Evolutionary conservation across 2,797 vertebrate genomes (phyloP), one percentile per base, ranked within the genome.

Genomic region (Typhlichthys subterraneus): DNA sequence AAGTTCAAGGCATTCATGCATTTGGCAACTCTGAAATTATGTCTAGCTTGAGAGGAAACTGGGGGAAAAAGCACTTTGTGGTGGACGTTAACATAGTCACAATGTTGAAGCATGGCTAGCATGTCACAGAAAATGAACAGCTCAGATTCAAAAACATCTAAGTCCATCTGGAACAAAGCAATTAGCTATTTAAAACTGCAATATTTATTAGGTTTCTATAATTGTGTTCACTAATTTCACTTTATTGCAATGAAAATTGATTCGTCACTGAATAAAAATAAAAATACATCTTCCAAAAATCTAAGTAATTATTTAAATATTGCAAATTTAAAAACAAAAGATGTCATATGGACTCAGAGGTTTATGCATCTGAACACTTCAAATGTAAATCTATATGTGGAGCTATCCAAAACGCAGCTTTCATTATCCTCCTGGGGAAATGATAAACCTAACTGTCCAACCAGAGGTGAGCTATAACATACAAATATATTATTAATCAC

Each of bases 1-100:
- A 92, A 91, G 92, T 87, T 85, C 90, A 94, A 93, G 93, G 91
- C 93, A 87, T 88, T 94, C 94, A 95, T 95, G 94, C 95, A 95
- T 95, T 94, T 95, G 94, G 93, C 93, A 95, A 94, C 92, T 90
- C 59, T 87, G 70, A 85, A 75, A 90, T 86, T 82, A 88, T 89
- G 72, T 79, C 82, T 89, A 51, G 84, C 90, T 93, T 94, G 93
- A 91, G 93, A 92, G 92, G 91, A 79, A 92, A 80, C 72, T 53
- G 80, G 65, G 79, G 9, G 38, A 31, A 80, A 89, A 88, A 89
- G 88, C 89, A 92, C 88, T 92, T 90, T 87, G 86, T 85, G 89
- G 87, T 88, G 75, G 88, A 87, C 82, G 78, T 72, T 77, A 82
- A 85, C 86, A 79, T 79, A 66, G 69, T 87, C 78, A 87, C 84